Evolutionary conservation across 2,888 invertebrate genomes (phyloP).

Genomic region (Suillia variegata): DNA sequence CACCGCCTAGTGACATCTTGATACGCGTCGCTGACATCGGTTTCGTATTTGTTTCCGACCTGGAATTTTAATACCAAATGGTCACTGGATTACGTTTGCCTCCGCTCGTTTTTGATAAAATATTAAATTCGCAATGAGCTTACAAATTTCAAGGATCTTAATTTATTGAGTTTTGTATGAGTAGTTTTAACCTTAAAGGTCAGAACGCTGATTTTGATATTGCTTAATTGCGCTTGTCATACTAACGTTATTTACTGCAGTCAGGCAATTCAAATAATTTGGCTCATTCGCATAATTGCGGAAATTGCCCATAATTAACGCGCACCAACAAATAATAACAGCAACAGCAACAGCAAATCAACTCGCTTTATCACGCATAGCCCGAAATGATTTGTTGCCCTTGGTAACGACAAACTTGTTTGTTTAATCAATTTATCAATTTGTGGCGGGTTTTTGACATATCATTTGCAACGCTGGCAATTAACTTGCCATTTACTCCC

Average conservation of each 20-base stretch:
- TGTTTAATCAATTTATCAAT: conserved; percentile 51
- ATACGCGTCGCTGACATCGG: not conserved
- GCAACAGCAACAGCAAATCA: conserved; percentile 39
- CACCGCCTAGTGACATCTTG: conserved; percentile 29
- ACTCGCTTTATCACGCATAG: conserved; percentile 51
- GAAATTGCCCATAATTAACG: not conserved
- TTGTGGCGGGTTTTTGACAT: not conserved
- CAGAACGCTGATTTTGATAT: no score
- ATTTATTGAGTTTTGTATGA: no score
- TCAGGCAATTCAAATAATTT: not conserved
- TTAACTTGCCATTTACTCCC: conserved; percentile 1
- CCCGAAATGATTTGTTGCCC: conserved; percentile 53
- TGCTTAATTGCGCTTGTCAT: no score
- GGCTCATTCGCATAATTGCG: not conserved
- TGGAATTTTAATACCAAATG: conserved; percentile 14
- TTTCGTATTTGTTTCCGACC: no score
- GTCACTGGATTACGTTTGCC: not conserved
- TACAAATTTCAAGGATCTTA: no score
- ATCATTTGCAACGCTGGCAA: not conserved
- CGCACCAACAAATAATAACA: no score
- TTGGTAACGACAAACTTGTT: conserved; percentile 50
- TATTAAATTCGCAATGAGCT: no score
- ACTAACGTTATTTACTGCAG: no score
- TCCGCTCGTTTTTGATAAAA: not conserved
- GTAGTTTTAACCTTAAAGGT: no score